Evolutionary conservation across 37 sponge, comb jelly and placozoan genomes (phyloP).

Genomic region (Tethya wilhelma): DNA sequence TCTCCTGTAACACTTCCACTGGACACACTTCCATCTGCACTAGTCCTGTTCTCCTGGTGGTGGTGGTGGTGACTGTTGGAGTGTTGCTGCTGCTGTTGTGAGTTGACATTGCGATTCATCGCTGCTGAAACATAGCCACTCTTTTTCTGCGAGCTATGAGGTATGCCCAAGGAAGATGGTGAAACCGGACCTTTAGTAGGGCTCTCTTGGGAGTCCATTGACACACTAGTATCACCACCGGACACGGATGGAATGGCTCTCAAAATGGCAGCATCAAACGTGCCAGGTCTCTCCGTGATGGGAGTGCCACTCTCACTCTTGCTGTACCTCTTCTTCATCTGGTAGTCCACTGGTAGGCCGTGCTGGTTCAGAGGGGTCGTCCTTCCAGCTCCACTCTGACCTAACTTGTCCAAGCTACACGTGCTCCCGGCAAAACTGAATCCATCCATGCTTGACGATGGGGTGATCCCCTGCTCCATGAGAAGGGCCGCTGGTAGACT

Average conservation of each 20-base stretch:
- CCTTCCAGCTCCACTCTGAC: not conserved
- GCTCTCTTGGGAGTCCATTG: not conserved
- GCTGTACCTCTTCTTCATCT: not conserved
- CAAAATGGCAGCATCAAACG: constrained; percentile 15
- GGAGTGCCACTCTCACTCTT: not conserved
- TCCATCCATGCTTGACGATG: constrained; percentile 28
- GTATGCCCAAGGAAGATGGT: too few species aligned
- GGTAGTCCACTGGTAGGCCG: not conserved
- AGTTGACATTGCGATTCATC: not conserved
- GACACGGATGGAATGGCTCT: not conserved
- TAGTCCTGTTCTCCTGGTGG: not conserved
- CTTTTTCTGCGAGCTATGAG: too few species aligned
- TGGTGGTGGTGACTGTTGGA: not conserved
- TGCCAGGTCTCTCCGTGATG: not conserved
- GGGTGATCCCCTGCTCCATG: constrained; percentile 17
- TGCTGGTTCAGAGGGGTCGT: not conserved
- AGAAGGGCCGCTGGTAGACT: constrained; percentile 73
- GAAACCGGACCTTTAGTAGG: too few species aligned
- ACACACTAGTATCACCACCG: not conserved
- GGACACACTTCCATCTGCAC: not conserved
- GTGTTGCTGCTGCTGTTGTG: not conserved
- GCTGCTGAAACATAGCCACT: too few species aligned
- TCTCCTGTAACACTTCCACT: not conserved
- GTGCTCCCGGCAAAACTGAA: constrained; percentile 59
- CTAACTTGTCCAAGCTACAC: constrained; percentile 33